Base-by-base conservation (phyloP, 2,888 invertebrate species). In the Sarcophaga subvicina region DNA sequence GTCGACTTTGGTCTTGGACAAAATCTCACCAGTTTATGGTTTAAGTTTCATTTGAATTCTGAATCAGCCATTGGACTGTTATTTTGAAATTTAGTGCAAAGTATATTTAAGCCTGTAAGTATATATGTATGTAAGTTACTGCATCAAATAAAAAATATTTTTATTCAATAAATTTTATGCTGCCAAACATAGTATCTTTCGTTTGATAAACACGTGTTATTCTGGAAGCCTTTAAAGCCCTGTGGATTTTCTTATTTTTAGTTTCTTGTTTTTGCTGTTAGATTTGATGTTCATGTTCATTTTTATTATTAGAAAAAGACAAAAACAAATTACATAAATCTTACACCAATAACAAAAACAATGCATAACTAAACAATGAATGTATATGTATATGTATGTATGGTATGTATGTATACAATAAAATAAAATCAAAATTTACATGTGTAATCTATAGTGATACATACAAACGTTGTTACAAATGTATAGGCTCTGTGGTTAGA, bases 341-440 rank as follows among this genome's bases (percentile, higher is more conserved):
- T 37, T 49, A 22, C 5, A 54, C 73, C 27, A 69, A 12, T 37
- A 85, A 77, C 47, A 54, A 22, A 1, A 69, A 47, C 22, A n/a
- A 64, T 25, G 3, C 54, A 37, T 66, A 66, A 20, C 27, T 49
- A 49, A 20, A 73, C 63, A n/a, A 64, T 49, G 47, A 2, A 14
- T 75, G 22, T 37, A 64, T 49, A 14, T 49, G 3, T 49, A 14
- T 49, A 49, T 49, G 49, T 49, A 14, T 49, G 49, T 14, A 49
- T 14, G 6, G 37, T 37, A 37, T 37, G 37, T 8, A 37, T 37
- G 6, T 10, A 37, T 37, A 37, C 37, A 69, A 11, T 17, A 14
- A 66, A 69, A 71, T 69, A 47, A 80, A 63, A 66, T 76, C 75
- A 66, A 71, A 67, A 69, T 54, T 73, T 75, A 85, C 80, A 80